Percentiles rank a stretch among this genome's conserved stretches.
Evolutionary conservation across 2,113 vertebrate species (phyloP).

Genomic region (Sinosuthora webbiana): DNA sequence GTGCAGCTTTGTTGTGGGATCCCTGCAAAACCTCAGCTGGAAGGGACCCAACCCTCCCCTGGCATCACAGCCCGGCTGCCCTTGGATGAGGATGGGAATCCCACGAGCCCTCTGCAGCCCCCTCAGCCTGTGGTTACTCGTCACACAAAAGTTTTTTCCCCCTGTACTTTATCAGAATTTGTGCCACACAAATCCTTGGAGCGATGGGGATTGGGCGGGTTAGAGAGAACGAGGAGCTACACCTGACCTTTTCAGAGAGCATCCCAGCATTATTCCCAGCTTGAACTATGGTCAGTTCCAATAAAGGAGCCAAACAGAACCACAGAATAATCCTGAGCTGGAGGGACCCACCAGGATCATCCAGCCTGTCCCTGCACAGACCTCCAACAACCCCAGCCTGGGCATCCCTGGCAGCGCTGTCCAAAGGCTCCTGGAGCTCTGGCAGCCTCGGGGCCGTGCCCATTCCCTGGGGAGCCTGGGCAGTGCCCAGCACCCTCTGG

Average conservation of each 20-base stretch:
- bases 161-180: not conserved
- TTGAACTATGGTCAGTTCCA: accelerated
- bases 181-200: not conserved
- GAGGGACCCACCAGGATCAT: accelerated
- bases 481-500: not conserved
- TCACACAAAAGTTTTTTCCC: not conserved
- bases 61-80: accelerated
- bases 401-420: not conserved
- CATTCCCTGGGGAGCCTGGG: not conserved
- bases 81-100: not conserved
- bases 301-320: not conserved
- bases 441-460: not conserved
- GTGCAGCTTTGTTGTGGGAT: not conserved
- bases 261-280: accelerated
- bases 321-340: accelerated
- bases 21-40: not conserved
- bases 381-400: not conserved
- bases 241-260: not conserved
- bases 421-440: not conserved
- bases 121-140: not conserved
- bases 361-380: not conserved
- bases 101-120: not conserved
- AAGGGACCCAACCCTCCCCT: not conserved
- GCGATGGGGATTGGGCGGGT: not conserved
- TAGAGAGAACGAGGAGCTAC: not conserved